Conservation (phyloP, 92 coral and sea anemone genomes). For the Bergia puertoricense region DNA sequence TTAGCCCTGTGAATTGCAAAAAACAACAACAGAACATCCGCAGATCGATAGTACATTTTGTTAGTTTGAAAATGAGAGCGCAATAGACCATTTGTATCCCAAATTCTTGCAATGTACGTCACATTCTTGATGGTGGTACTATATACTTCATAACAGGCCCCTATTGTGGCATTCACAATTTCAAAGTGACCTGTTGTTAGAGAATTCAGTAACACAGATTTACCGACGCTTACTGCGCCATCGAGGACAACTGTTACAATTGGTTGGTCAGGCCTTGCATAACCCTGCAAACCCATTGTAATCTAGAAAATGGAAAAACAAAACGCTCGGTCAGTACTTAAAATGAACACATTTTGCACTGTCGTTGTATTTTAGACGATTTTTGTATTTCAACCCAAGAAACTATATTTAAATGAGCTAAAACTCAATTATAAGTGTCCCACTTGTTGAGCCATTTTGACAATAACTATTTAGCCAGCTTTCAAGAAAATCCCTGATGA, state of each 20-base stretch:
- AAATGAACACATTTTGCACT: no score
- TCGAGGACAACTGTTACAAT: not conserved
- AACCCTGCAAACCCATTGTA: not conserved
- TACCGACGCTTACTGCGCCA: not conserved
- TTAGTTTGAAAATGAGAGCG: no score
- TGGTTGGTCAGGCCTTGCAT: not conserved
- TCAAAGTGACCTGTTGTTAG: constrained; percentile 10
- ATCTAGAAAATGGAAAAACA: not conserved
- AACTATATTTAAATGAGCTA: no score
- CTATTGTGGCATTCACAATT: not conserved
- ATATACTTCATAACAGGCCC: not conserved
- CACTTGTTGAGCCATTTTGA: no score
- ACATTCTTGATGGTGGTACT: not conserved
- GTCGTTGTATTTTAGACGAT: no score
- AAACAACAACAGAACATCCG: constrained; percentile 9
- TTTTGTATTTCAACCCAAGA: no score
- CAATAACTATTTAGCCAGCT: no score
- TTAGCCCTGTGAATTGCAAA: constrained; percentile 18
- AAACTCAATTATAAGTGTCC: no score
- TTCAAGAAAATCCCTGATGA: no score
- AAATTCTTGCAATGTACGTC: not conserved
- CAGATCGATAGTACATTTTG: not conserved
- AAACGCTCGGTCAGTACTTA: no score
- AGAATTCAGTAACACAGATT: constrained; percentile 15
- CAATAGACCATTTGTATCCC: constrained; percentile 2